These are phyloP conservation scores for Xiphorhynchus elegans DNA, from an alignment of 2,113 vertebrate species.

Conservation along the genomic window DNA sequence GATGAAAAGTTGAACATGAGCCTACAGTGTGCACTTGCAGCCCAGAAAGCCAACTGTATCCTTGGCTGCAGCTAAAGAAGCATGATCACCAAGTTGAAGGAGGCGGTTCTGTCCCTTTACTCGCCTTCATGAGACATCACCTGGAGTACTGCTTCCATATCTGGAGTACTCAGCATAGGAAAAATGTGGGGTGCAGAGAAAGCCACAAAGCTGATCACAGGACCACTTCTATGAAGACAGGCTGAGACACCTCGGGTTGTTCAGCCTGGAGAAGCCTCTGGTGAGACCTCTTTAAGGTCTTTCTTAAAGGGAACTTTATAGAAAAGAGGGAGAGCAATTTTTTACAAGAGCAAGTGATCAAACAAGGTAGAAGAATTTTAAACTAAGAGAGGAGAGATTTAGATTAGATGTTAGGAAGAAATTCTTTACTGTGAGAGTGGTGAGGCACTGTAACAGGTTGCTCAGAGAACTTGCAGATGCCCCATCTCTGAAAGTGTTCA, in stretches of 20 bases:
- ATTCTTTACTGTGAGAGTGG: not conserved
- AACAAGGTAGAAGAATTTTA: not conserved
- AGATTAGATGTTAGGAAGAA: not conserved
- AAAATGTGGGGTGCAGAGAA: not conserved
- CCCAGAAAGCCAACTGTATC: not conserved
- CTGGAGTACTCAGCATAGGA: not conserved
- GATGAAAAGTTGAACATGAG: not conserved
- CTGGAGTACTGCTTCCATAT: not conserved
- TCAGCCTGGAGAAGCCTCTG: not conserved
- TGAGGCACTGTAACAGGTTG: not conserved
- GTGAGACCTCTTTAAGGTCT: not conserved
- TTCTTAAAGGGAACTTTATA: not conserved
- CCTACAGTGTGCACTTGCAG: not conserved
- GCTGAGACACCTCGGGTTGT: not conserved
- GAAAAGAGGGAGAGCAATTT: not conserved
- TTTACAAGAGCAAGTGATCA: not conserved
- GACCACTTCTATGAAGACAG: too few relatives aligned
- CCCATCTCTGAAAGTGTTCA: not conserved
- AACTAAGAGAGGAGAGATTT: not conserved
- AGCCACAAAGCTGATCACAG: not conserved
- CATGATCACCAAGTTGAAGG: not conserved
- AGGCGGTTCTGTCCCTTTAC: not conserved
- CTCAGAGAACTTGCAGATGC: not conserved
- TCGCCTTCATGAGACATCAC: not conserved
- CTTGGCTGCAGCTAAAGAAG: not conserved